phyloP scores from a whole-genome alignment of 2,888 invertebrate genomes.

The Fragum whitleyi region DNA sequence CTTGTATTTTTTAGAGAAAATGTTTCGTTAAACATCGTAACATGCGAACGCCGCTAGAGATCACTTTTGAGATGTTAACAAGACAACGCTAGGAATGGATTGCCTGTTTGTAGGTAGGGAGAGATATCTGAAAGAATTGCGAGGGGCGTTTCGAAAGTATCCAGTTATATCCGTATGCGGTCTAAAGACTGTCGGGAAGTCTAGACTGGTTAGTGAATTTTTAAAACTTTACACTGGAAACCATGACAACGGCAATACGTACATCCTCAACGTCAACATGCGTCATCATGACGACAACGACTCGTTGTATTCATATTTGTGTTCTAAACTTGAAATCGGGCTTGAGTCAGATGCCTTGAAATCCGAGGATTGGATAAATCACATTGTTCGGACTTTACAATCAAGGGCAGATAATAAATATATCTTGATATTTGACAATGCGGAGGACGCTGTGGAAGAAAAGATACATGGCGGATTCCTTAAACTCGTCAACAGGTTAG shows the following conservation, averaged over 20 bases:
- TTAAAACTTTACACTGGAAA: neutral
- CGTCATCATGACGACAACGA: constrained; percentile 2
- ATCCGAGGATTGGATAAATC: constrained; percentile 13
- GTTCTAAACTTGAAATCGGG: neutral
- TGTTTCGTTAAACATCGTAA: too few relatives aligned
- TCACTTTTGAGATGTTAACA: too few relatives aligned
- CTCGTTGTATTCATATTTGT: constrained; percentile 16
- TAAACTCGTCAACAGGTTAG: neutral
- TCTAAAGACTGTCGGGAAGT: constrained; percentile 33
- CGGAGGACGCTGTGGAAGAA: constrained; percentile 29
- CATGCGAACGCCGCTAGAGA: too few relatives aligned
- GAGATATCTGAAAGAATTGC: constrained; percentile 18
- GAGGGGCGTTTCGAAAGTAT: neutral
- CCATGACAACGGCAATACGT: neutral
- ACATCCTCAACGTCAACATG: constrained; percentile 2
- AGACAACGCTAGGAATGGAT: neutral
- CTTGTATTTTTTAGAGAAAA: too few relatives aligned
- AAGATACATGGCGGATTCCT: constrained; percentile 22
- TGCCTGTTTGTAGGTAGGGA: constrained; percentile 27
- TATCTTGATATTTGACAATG: constrained; percentile 32
- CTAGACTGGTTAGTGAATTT: constrained; percentile 25
- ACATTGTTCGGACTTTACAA: neutral
- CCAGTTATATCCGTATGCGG: constrained; percentile 28
- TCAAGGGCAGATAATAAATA: neutral
- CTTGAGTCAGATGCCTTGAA: neutral